These are phyloP conservation scores for Akabosia matsudoensis DNA, from an alignment of 1,140 invertebrate genomes.

Conservation along the genomic window DNA sequence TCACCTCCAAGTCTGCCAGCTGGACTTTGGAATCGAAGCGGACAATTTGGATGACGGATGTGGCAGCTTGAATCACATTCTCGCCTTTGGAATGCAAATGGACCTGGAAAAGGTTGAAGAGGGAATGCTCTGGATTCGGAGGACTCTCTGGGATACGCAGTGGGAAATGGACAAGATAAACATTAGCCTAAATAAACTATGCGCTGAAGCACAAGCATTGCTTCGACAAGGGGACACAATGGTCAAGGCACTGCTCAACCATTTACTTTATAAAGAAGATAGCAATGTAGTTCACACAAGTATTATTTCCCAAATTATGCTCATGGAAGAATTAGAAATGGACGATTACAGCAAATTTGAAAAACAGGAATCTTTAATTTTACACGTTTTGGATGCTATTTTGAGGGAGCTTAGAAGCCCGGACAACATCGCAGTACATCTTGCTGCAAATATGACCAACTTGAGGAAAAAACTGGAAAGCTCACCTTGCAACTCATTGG, in stretches of 20 bases:
- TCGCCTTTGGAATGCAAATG: slow-evolving; percentile 41
- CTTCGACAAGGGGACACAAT: slow-evolving; percentile 65
- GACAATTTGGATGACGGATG: slow-evolving; percentile 63
- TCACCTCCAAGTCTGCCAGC: slow-evolving; percentile 50
- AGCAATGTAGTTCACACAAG: slow-evolving; percentile 68
- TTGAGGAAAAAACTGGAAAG: slow-evolving; percentile 55
- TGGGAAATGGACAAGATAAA: slow-evolving; percentile 70
- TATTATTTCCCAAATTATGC: slow-evolving; percentile 71
- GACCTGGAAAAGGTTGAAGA: slow-evolving; percentile 65
- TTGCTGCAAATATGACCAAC: slow-evolving; percentile 68
- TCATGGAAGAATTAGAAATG: slow-evolving; percentile 59
- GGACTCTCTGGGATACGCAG: slow-evolving; percentile 67
- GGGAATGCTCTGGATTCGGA: slow-evolving; percentile 71
- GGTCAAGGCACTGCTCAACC: slow-evolving; percentile 60
- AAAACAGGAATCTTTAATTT: slow-evolving; percentile 54
- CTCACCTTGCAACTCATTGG: slow-evolving; percentile 51
- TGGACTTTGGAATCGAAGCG: slow-evolving; percentile 68
- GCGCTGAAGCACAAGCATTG: slow-evolving; percentile 68
- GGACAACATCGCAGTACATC: slow-evolving; percentile 64
- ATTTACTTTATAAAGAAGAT: slow-evolving; percentile 62
- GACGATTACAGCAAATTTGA: slow-evolving; percentile 51
- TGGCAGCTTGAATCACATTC: slow-evolving; percentile 62
- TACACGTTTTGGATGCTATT: slow-evolving; percentile 61
- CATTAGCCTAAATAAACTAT: slow-evolving; percentile 69
- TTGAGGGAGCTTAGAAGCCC: slow-evolving; percentile 60